Evolutionary conservation across 2,113 vertebrate genomes (phyloP).

Genomic region (Paratilapia polleni): DNA sequence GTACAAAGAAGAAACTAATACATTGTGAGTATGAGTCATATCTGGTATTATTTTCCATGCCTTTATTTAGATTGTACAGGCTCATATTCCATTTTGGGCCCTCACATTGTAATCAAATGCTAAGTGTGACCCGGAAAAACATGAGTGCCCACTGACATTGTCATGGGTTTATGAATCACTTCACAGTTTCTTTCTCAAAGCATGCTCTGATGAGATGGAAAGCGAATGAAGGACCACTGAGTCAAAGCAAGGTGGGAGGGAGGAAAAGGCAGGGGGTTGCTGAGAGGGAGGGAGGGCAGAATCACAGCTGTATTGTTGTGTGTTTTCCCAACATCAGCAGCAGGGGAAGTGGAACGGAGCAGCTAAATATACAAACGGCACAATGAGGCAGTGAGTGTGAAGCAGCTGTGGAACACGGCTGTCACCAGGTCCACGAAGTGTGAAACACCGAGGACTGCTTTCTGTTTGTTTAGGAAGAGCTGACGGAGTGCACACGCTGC

Average conservation of each 20-base stretch:
- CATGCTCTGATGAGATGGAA: conserved; percentile 38
- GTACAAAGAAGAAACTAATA: neutral
- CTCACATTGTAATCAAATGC: conserved; percentile 37
- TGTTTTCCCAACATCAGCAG: conserved; percentile 75
- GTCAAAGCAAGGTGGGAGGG: conserved; percentile 23
- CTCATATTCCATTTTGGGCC: conserved; percentile 13
- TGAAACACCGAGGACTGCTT: conserved; percentile 10
- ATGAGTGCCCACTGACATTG: conserved; percentile 18
- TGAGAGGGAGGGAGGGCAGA: conserved; percentile 12
- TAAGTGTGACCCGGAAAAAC: conserved; percentile 16
- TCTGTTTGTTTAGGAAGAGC: conserved; percentile 28
- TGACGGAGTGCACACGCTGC: neutral
- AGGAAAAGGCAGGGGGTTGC: too few relatives aligned
- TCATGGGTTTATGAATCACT: conserved; percentile 57
- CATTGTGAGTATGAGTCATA: neutral
- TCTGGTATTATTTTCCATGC: neutral
- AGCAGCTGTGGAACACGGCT: conserved; percentile 72
- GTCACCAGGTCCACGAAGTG: conserved; percentile 33
- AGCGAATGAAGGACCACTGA: conserved; percentile 34
- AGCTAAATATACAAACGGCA: conserved; percentile 80
- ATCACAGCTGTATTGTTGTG: conserved; percentile 72
- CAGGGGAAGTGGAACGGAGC: conserved; percentile 76
- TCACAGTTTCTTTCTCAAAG: conserved; percentile 61
- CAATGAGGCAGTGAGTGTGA: conserved; percentile 66
- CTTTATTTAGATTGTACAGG: neutral